Percentiles rank a stretch among this genome's conserved stretches.
These are phyloP conservation scores for Otus sunia DNA, from an alignment of 2,113 vertebrate genomes.

Conservation along the genomic window DNA sequence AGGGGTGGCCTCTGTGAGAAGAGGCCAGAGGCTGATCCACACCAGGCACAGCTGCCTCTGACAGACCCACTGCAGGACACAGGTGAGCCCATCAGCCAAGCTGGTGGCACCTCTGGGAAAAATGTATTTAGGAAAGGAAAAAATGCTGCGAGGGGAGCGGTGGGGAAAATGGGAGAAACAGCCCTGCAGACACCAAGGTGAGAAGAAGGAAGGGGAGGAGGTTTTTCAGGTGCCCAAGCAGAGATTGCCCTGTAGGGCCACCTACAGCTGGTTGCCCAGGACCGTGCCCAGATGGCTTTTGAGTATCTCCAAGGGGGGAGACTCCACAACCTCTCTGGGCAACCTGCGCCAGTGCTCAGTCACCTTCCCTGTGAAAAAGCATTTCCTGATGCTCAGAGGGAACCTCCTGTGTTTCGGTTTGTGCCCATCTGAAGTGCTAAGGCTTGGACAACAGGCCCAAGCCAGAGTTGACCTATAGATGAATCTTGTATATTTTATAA, in stretches of 20 bases:
- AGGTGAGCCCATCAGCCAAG: neutral
- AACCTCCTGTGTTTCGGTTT: neutral
- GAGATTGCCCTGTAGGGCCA: neutral
- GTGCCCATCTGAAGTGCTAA: too few relatives aligned
- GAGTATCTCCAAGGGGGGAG: neutral
- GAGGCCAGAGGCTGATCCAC: neutral
- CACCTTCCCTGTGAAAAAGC: neutral
- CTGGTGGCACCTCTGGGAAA: neutral
- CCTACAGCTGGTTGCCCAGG: neutral
- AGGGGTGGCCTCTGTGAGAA: neutral
- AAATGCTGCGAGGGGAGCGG: rapidly evolving
- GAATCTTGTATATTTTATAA: too few relatives aligned
- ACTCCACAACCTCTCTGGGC: neutral
- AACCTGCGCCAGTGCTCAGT: neutral
- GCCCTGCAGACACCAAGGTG: neutral
- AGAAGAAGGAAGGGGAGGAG: neutral
- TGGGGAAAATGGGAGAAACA: neutral
- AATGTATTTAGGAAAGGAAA: neutral
- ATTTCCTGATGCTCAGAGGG: neutral
- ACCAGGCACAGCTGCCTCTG: neutral
- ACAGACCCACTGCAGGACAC: neutral
- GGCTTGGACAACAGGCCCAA: too few relatives aligned
- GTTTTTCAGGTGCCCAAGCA: neutral
- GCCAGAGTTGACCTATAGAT: too few relatives aligned
- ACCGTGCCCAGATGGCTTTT: rapidly evolving